Evolutionary conservation across 53 echinoderm and acorn worm species (phyloP).

Genomic region (Astropecten irregularis): DNA sequence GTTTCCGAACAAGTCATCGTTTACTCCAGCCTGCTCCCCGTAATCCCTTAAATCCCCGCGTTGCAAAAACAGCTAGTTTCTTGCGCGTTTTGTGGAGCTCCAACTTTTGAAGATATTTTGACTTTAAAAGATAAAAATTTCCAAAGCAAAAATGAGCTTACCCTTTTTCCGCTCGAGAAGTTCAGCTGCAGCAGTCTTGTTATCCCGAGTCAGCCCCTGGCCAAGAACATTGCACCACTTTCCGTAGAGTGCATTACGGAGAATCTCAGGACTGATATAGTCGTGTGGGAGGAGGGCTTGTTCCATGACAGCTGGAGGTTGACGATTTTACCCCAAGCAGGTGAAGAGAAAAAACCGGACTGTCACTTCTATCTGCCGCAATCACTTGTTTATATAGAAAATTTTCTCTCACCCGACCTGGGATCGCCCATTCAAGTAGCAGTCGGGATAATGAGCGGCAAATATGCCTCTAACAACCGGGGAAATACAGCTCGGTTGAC

Average conservation of each 20-base stretch:
- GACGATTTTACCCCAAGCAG: slow-evolving; percentile 68
- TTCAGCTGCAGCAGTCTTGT: slow-evolving; percentile 74
- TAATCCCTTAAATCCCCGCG: background rate
- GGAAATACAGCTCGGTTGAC: slow-evolving; percentile 75
- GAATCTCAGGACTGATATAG: slow-evolving; percentile 91
- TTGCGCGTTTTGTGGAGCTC: background rate
- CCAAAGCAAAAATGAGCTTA: slow-evolving; percentile 48
- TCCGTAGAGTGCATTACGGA: slow-evolving; percentile 97
- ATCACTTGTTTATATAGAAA: slow-evolving; percentile 63
- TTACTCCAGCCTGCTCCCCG: too few relatives aligned
- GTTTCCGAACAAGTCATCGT: too few relatives aligned
- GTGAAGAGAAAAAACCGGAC: slow-evolving; percentile 49
- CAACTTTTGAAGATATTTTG: background rate
- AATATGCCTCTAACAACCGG: slow-evolving; percentile 93
- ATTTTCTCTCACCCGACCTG: slow-evolving; percentile 41
- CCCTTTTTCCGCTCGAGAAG: slow-evolving; percentile 94
- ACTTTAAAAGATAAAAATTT: background rate
- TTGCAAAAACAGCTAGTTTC: too few relatives aligned
- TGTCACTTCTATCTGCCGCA: slow-evolving; percentile 62
- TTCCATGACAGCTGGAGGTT: slow-evolving; percentile 75
- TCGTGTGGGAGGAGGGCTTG: slow-evolving; percentile 60
- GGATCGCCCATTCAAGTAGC: slow-evolving; percentile 52
- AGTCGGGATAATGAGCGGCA: slow-evolving; percentile 84
- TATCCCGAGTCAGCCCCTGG: slow-evolving; percentile 84
- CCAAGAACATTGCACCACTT: slow-evolving; percentile 98